Evolutionary conservation across 2,888 invertebrate species (phyloP).

Genomic region (Hanleya hanleyi): DNA sequence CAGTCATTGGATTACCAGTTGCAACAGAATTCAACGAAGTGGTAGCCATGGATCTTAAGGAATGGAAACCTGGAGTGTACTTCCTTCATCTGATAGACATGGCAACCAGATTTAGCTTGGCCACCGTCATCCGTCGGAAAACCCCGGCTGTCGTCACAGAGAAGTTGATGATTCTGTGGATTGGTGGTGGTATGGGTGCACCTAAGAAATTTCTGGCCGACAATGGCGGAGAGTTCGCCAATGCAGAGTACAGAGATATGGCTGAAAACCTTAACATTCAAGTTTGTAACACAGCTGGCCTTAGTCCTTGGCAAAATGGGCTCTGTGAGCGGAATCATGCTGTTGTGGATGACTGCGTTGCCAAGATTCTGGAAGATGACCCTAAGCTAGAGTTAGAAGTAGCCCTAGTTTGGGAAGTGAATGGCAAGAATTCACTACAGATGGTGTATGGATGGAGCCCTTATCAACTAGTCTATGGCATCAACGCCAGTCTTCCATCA

Average conservation of each 20-base stretch:
- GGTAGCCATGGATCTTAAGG: slow-evolving; percentile 38
- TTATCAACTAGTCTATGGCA: slow-evolving; percentile 26
- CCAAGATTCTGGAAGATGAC: slow-evolving; percentile 3
- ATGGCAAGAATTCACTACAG: slow-evolving; percentile 13
- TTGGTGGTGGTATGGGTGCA: slow-evolving; percentile 5
- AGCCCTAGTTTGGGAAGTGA: slow-evolving; percentile 12
- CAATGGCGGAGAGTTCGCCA: slow-evolving; percentile 20
- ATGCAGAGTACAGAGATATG: slow-evolving; percentile 9
- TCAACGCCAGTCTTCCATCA: slow-evolving; percentile 19
- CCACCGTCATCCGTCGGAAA: slow-evolving; percentile 9
- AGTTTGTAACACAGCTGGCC: slow-evolving; percentile 9
- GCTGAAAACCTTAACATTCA: slow-evolving; percentile 13
- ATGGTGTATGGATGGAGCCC: slow-evolving; percentile 17
- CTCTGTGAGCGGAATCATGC: slow-evolving; percentile 24
- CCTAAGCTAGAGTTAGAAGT: not conserved
- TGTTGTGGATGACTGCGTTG: slow-evolving; percentile 18
- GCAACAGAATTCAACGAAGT: slow-evolving; percentile 32
- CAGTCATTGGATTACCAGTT: slow-evolving; percentile 15
- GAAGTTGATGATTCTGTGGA: slow-evolving; percentile 15
- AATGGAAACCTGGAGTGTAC: slow-evolving; percentile 17
- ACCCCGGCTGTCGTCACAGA: not conserved
- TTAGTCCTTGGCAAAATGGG: slow-evolving; percentile 30
- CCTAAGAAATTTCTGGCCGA: slow-evolving; percentile 15
- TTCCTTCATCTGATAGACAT: slow-evolving; percentile 22
- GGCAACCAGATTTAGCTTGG: slow-evolving; percentile 9